Base-by-base conservation (phyloP, 2,113 vertebrate genomes). In the Petrocephalus zakoni region DNA sequence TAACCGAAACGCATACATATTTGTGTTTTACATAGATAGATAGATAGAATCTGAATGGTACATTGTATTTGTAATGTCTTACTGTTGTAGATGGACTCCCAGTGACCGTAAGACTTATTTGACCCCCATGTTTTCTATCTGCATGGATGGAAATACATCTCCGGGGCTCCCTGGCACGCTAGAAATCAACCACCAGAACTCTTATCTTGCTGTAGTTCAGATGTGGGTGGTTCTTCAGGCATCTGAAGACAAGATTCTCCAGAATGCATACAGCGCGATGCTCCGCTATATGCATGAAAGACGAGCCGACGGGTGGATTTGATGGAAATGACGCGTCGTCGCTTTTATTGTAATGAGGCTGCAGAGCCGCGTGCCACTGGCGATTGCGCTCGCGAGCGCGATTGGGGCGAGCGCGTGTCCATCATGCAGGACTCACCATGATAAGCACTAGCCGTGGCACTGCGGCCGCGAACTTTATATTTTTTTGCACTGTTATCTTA, bases 361-460 rank as follows among this genome's bases (percentile, higher is more conserved):
- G 72, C 34, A 13, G 37, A 29, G 13, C 72, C 15, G 34, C 64
- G 4, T 83, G n/a, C 53, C 52, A 88, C 15, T 88, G 75, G 37
- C 8, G 15, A 49, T 29, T 58, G 25, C 87, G 17, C 49, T 46
- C 88, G 15, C 34, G 17, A 58, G 21, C 29, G 22, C 78, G 21
- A 83, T 88, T 88, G 87, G 87, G 81, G 4, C 29, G 68, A 22
- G 22, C 37, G 34, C 5, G 13, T 88, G 87, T 88, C 87, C 52
- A 47, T 88, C 88, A 78, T 21, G 34, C 19, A 81, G 29, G 1
- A 81, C 46, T 64, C 75, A 10, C 34, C 81, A 11, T 52, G 9
- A n/a, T 37, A 34, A n/a, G 11, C 37, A n/a, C 53, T 37, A 52
- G 34, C 25, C 17, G 58, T 53, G 15, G 34, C 49, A 53, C 25